phyloP scores from a whole-genome alignment of 2,888 invertebrate species.

The Orthonevra nobilis region DNA sequence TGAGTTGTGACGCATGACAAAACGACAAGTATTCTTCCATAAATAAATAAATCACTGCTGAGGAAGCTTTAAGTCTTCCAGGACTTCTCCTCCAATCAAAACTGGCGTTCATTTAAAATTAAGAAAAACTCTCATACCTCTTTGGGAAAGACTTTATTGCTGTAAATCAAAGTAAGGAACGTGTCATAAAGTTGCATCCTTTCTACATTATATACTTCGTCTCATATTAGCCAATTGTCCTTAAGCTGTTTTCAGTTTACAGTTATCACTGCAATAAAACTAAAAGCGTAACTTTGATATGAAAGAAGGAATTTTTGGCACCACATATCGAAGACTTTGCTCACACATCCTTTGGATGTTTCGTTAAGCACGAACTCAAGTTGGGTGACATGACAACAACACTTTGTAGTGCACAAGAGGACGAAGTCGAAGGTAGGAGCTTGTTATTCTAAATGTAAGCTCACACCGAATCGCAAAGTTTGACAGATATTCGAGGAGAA shows the following conservation, averaged over 20 bases:
- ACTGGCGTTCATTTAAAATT: constrained; percentile 22
- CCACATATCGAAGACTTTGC: constrained; percentile 11
- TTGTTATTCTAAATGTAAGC: constrained; percentile 42
- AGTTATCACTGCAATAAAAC: constrained; percentile 31
- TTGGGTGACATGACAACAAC: constrained; percentile 39
- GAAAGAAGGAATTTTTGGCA: constrained; percentile 24
- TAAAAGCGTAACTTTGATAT: constrained; percentile 9
- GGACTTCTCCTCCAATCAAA: constrained; percentile 59
- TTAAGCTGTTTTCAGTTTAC: constrained; percentile 53
- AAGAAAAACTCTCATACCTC: too few relatives aligned
- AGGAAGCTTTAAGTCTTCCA: too few relatives aligned
- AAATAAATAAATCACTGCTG: too few relatives aligned
- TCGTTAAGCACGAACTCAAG: constrained; percentile 32
- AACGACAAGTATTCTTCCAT: constrained; percentile 60
- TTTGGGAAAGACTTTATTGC: too few relatives aligned
- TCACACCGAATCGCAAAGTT: constrained; percentile 26
- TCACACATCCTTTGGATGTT: constrained; percentile 34
- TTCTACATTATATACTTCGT: neutral
- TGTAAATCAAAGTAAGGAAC: constrained; percentile 51
- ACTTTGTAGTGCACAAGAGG: neutral
- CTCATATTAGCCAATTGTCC: constrained; percentile 52
- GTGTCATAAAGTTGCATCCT: constrained; percentile 31
- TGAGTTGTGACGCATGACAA: constrained; percentile 37
- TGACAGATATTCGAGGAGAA: constrained; percentile 20
- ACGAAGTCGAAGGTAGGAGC: neutral